These are phyloP conservation scores for Mesorhabditis sp. DNA, from an alignment of 2,888 invertebrate genomes.

Conservation along the genomic window DNA sequence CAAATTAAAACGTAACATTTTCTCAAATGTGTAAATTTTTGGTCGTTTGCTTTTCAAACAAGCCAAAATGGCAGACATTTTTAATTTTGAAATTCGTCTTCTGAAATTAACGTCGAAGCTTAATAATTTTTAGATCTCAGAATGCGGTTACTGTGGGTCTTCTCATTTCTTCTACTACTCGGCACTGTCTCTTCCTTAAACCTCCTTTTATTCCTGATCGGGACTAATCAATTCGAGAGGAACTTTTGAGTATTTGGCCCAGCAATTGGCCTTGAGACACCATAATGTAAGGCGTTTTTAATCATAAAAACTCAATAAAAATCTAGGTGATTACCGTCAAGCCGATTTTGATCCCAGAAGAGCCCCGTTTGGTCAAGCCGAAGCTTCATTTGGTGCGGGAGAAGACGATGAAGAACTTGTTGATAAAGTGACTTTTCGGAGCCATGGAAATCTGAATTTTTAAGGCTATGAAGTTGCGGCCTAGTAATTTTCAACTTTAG, in stretches of 20 bases:
- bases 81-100: no score
- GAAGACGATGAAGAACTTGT: constrained; percentile 53
- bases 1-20: no score
- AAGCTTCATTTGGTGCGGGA: constrained; percentile 54
- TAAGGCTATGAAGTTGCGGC: constrained; percentile 6
- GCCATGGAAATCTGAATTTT: neutral
- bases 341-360: constrained; percentile 57
- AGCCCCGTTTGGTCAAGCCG: constrained; percentile 53
- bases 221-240: constrained; percentile 53
- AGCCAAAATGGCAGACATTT: no score
- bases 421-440: constrained; percentile 36
- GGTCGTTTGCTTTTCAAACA: no score
- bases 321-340: constrained; percentile 46
- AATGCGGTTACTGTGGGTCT: no score
- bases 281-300: constrained; percentile 11
- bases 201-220: constrained; percentile 53
- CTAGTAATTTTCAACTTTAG: constrained; percentile 15
- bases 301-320: neutral
- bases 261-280: constrained; percentile 50
- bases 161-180: constrained; percentile 6
- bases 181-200: constrained; percentile 27
- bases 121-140: no score
- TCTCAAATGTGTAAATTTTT: no score
- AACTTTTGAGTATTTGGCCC: constrained; percentile 53
- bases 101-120: no score